Evolutionary conservation across 2,113 vertebrate species (phyloP), one percentile per base, ranked within the genome.

Genomic region (Cryptoleucopteryx plumbea): DNA sequence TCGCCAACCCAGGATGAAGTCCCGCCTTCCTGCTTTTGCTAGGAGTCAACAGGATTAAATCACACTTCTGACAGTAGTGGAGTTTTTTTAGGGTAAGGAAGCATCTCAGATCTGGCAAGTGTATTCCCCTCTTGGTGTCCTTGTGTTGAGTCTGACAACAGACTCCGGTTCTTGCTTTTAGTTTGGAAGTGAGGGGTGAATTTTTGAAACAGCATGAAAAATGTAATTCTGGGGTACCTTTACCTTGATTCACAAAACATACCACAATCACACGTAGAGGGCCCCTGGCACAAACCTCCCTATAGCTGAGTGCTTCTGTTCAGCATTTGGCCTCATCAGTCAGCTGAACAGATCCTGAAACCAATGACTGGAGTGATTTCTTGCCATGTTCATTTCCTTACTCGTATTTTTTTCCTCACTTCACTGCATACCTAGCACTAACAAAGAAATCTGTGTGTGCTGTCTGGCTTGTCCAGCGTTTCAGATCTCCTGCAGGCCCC

Each of bases 371-470:
- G 42, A 61, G 4, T 20, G 40, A 40, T 86, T 90, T 97, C 36
- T 70, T 73, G 18, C 34, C 2, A 2, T 14, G 16, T 36, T 77
- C 0, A 0, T 78, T 80, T 91, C 34, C 36, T 71, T 61, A 34
- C 8, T 45, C 6, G 11, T 12, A 16, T 17, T 61, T 82, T 67
- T 82, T 48, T 9, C 27, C 43, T 53, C 48, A 25, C 10, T 77
- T 88, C 23, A 3, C 10, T 80, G 10, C 2, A 0, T 56, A 52
- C 17, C 31, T 83, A 62, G 3, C 0, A 0, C 53, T 82, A 82
- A 86, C 53, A 78, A 89, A 58, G 59, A 82, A 66, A 86, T 47
- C n/a, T n/a, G 9, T 23, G 6, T 38, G 8, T 1, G 0, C 56
- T 79, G 17, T 22, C 65, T 89, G 42, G 11, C 32, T 86, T 77